A percentile compares a stretch with the other conserved stretches of the same genome.
These are phyloP conservation scores for Dolichallabes microphthalmus DNA, from an alignment of 2,113 vertebrate genomes.

Conservation along the genomic window DNA sequence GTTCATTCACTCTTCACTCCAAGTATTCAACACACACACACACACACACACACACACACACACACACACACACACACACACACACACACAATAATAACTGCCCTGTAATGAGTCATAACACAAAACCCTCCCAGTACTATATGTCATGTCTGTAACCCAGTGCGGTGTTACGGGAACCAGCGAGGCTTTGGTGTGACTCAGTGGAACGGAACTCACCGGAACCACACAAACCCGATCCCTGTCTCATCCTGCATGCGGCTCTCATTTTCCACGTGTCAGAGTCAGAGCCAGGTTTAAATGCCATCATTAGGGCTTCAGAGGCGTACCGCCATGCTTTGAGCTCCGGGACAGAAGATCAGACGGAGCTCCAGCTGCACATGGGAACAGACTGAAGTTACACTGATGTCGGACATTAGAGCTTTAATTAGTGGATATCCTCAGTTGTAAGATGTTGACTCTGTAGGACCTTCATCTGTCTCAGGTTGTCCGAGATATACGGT, in stretches of 20 bases:
- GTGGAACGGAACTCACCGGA: constrained; percentile 5
- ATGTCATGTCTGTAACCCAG: constrained; percentile 50
- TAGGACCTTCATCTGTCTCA: not conserved
- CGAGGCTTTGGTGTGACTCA: constrained; percentile 53
- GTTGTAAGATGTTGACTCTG: constrained; percentile 53
- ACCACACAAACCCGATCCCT: not conserved
- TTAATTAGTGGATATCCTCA: constrained; percentile 29
- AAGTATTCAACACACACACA: not conserved
- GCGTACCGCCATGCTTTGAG: not conserved
- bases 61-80: constrained; percentile 18
- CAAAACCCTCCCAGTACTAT: constrained; percentile 52
- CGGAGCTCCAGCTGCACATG: not conserved
- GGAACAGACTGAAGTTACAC: not conserved
- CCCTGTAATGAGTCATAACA: constrained; percentile 57
- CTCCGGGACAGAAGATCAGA: constrained; percentile 23
- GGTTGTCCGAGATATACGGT: not conserved
- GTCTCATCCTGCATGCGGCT: not conserved
- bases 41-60: constrained; percentile 1
- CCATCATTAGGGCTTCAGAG: constrained; percentile 30
- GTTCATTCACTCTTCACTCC: not conserved
- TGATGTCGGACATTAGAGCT: constrained; percentile 58
- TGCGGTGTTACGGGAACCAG: constrained; percentile 53
- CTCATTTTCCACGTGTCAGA: not conserved
- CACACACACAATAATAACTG: constrained; percentile 14
- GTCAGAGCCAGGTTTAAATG: not conserved